Evolutionary conservation across 2,888 invertebrate species (phyloP).

Genomic region (Cinara cedri): DNA sequence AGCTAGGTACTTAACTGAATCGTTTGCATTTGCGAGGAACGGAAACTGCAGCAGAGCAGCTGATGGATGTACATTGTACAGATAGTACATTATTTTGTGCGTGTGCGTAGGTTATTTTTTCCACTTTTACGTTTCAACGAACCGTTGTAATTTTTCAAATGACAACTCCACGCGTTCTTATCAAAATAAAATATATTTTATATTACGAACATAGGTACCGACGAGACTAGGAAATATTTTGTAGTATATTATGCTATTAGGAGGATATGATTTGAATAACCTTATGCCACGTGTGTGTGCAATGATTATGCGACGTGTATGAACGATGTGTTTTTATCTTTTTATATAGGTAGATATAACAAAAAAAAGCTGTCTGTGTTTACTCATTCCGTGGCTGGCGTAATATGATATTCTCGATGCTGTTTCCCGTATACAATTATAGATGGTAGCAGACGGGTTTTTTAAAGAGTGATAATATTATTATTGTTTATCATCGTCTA

Average conservation of each 20-base stretch:
- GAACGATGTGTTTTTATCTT: not conserved
- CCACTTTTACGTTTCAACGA: slow-evolving; percentile 5
- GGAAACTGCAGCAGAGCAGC: too few relatives aligned
- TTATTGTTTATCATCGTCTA: too few relatives aligned
- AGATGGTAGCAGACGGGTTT: too few relatives aligned
- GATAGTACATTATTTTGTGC: not conserved
- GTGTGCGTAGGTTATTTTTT: not conserved
- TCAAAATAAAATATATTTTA: not conserved
- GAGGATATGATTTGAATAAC: slow-evolving; percentile 20
- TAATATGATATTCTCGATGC: not conserved
- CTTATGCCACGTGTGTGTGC: not conserved
- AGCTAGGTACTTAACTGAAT: not conserved
- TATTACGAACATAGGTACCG: too few relatives aligned
- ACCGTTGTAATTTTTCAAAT: slow-evolving; percentile 1
- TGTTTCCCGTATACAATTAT: not conserved
- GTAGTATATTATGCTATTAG: not conserved
- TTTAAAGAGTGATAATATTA: too few relatives aligned
- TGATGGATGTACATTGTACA: not conserved
- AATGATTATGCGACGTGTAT: not conserved
- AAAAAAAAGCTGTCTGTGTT: slow-evolving; percentile 9
- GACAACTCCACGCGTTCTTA: slow-evolving; percentile 5
- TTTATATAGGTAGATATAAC: not conserved
- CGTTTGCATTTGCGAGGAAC: too few relatives aligned
- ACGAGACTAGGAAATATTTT: too few relatives aligned
- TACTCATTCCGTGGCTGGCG: not conserved